phyloP scores from a whole-genome alignment of 2,797 vertebrate genomes.

The Perdix hodgsoniae region DNA sequence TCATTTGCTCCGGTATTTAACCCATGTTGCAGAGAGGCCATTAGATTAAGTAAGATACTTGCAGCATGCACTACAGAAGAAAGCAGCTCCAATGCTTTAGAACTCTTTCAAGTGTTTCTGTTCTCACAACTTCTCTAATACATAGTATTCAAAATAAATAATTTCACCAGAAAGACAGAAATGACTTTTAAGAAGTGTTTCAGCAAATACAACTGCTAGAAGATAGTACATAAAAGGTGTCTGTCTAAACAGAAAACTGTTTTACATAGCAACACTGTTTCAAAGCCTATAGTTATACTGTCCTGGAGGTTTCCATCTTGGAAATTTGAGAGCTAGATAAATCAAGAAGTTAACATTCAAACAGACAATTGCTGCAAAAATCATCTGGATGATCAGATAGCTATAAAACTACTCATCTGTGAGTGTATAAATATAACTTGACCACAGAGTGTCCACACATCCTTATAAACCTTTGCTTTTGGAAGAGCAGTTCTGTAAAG shows the following conservation, averaged over 20 bases:
- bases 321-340: background rate
- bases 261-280: background rate
- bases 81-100: background rate
- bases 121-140: background rate
- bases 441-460: background rate
- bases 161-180: background rate
- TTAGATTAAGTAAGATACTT: background rate
- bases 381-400: background rate
- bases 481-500: background rate
- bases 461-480: background rate
- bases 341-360: background rate
- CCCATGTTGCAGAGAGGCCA: background rate
- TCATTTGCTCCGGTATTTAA: background rate
- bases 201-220: background rate
- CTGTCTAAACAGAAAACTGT: background rate
- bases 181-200: background rate
- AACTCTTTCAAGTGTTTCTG: background rate
- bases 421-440: background rate
- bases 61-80: background rate
- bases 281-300: background rate
- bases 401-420: background rate
- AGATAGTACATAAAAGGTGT: background rate
- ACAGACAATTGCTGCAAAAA: background rate
- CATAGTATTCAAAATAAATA: background rate
- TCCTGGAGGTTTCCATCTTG: background rate